A percentile compares a stretch with the other conserved stretches of the same genome.
phyloP scores from a whole-genome alignment of 2,888 invertebrate species.

The Morpho deidamia region DNA sequence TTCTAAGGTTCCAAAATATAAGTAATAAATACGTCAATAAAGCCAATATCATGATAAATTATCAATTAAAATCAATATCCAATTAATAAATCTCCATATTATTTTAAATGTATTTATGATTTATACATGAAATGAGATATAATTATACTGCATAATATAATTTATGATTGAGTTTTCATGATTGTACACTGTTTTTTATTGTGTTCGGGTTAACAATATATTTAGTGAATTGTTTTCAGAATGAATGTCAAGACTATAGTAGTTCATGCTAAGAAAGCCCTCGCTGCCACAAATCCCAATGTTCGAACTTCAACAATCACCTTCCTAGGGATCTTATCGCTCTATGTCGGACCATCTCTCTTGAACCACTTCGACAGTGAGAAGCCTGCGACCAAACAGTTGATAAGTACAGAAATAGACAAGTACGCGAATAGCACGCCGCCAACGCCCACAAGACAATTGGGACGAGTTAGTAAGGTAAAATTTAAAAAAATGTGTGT shows the following conservation, averaged over 20 bases:
- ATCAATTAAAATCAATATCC: too few relatives aligned
- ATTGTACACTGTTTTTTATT: too few relatives aligned
- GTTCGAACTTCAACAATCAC: slow-evolving; percentile 88
- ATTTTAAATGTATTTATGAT: too few relatives aligned
- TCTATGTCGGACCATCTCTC: slow-evolving; percentile 88
- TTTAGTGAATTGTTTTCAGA: slow-evolving; percentile 37
- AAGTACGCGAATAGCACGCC: slow-evolving; percentile 87
- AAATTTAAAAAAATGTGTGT: background rate
- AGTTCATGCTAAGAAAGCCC: slow-evolving; percentile 88
- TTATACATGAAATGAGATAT: too few relatives aligned
- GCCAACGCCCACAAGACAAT: slow-evolving; percentile 85
- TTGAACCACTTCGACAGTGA: slow-evolving; percentile 91
- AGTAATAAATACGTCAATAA: too few relatives aligned
- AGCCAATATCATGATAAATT: too few relatives aligned
- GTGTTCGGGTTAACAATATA: too few relatives aligned
- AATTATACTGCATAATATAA: too few relatives aligned
- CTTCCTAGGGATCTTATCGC: slow-evolving; percentile 86
- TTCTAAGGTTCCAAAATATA: too few relatives aligned
- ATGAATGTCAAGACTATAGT: slow-evolving; percentile 86
- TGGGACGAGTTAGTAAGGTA: slow-evolving; percentile 65
- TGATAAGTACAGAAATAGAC: slow-evolving; percentile 91
- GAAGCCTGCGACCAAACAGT: slow-evolving; percentile 89
- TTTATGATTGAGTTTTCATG: too few relatives aligned
- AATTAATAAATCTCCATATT: too few relatives aligned
- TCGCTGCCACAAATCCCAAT: slow-evolving; percentile 90